Conservation (phyloP, 2,113 vertebrate species). For the Xenopus tropicalis region UCB_Xtro_10.0 CM004444.2:33909001-33909500, state of each 20-base stretch:
- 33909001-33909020: background rate
- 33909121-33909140: background rate
- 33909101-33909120: background rate
- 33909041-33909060: background rate
- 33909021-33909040: background rate
- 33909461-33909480: slow-evolving; percentile 24
- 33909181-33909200: too few species aligned
- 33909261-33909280: too few species aligned
- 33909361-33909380: too few species aligned
- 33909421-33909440: slow-evolving; percentile 21
- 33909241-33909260: too few species aligned
- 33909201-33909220: too few species aligned
- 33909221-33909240: too few species aligned
- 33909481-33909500: slow-evolving; percentile 8
- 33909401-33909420: too few species aligned
- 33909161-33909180: slow-evolving; percentile 7
- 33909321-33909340: too few species aligned
- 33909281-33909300: too few species aligned
- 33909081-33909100: background rate
- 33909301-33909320: too few species aligned
- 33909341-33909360: too few species aligned
- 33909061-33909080: background rate
- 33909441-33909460: slow-evolving; percentile 37
- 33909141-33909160: background rate
- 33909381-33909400: too few species aligned